Evolutionary conservation across 2,888 invertebrate species (phyloP), one percentile per base, ranked within the genome.

Genomic region (Calliscelio sp.): DNA sequence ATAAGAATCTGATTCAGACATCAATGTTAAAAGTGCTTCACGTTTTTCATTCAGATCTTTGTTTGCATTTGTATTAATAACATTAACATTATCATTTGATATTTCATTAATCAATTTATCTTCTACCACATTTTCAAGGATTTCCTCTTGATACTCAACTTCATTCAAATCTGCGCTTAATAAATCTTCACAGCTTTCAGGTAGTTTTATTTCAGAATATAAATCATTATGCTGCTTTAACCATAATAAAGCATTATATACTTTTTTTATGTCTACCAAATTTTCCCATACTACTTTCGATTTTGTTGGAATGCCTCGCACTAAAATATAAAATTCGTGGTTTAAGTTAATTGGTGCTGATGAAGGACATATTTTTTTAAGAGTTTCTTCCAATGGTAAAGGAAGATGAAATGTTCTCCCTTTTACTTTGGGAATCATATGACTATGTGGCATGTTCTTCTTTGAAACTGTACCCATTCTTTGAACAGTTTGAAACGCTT

Each of bases 401-500:
- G 92, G 91, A n/a, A 91, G 78, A 87, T 91, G 91, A 71, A 91
- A 91, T 70, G 89, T 89, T 51, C 20, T 55, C 11, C 55, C 65
- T 28, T 28, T 65, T 11, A 86, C 85, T 81, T 89, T 88, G 8
- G 68, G n/a, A 90, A 85, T 46, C 28, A 73, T 84, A 44, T 87
- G 77, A 38, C 81, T 85, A 73, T 86, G 85, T 81, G 90, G 90
- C 22, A 90, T 2, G 3, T 71, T 59, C 14, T 59, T 16, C 89
- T 89, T 22, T 85, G 88, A 20, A 92, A 90, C 11, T 7, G 91
- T 88, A 59, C 86, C 87, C 89, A 90, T 90, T 61, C 55, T 57
- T 59, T 85, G 70, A 18, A 92, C 87, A 8, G 89, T 89, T 86
- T 92, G 90, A 85, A 91, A 91, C 1, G 90, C 89, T 86, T 91